A percentile compares a stretch with the other conserved stretches of the same genome.
These are phyloP conservation scores for human DNA, from an alignment of 2,113 vertebrate genomes.

Conservation along the genomic window DNA sequence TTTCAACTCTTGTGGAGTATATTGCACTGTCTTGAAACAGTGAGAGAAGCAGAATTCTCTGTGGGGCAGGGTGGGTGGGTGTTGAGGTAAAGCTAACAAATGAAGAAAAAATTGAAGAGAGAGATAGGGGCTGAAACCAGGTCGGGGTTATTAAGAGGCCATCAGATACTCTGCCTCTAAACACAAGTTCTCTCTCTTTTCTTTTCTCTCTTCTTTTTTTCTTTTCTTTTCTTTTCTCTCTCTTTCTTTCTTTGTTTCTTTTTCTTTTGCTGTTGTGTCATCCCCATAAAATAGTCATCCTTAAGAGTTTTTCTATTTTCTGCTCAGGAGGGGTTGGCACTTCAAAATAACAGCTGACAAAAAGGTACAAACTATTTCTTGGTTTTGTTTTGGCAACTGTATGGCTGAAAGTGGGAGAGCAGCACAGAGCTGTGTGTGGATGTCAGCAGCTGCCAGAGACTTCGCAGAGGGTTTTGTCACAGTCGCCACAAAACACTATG, in stretches of 20 bases:
- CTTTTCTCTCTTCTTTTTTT: neutral
- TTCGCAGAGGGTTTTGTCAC: neutral
- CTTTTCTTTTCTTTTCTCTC: no score
- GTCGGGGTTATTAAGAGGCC: neutral
- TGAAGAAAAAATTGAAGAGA: neutral
- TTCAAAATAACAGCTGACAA: slow-evolving; percentile 52
- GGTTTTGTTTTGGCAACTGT: slow-evolving; percentile 47
- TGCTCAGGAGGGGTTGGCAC: slow-evolving; percentile 34
- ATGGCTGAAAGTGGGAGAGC: slow-evolving; percentile 13
- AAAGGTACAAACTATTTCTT: slow-evolving; percentile 42
- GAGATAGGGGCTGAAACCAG: neutral
- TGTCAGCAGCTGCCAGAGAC: neutral
- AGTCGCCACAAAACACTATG: neutral
- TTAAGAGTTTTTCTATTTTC: slow-evolving; percentile 43
- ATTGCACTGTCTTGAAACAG: neutral
- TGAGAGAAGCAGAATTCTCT: neutral
- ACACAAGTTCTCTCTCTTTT: neutral
- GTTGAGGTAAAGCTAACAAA: neutral
- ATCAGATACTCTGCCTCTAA: neutral
- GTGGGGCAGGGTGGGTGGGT: neutral
- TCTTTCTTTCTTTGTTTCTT: neutral
- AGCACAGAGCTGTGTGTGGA: neutral
- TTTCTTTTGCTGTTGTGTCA: neutral
- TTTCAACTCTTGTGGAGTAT: neutral
- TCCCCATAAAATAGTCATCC: neutral